A percentile compares a stretch with the other conserved stretches of the same genome.
These are phyloP conservation scores for Lepidiolamprologus cunningtoni DNA, from an alignment of 2,113 vertebrate genomes.

Conservation along the genomic window DNA sequence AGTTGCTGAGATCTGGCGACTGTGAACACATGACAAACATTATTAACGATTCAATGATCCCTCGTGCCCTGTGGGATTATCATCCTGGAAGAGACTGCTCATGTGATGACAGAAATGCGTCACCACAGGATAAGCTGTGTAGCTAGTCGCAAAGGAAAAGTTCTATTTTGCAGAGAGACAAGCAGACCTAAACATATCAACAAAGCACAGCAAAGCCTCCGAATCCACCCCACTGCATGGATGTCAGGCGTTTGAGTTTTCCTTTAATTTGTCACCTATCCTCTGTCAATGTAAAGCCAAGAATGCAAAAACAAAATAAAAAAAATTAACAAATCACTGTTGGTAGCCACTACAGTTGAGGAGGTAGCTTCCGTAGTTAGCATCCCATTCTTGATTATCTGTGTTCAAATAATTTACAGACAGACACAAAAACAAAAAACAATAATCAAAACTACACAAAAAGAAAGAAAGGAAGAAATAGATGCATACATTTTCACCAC, in stretches of 20 bases:
- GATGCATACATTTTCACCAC: slow-evolving; percentile 39
- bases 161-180: background rate
- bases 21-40: background rate
- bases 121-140: background rate
- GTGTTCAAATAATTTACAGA: slow-evolving; percentile 87
- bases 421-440: slow-evolving; percentile 6
- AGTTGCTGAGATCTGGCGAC: background rate
- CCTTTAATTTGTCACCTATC: background rate
- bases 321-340: slow-evolving; percentile 77
- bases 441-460: slow-evolving; percentile 16
- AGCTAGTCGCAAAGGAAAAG: background rate
- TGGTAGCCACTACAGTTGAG: slow-evolving; percentile 85
- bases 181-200: background rate
- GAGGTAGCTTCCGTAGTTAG: slow-evolving; percentile 97
- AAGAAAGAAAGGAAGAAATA: background rate
- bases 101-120: background rate
- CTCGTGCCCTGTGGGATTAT: background rate
- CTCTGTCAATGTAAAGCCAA: slow-evolving; percentile 76
- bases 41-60: background rate
- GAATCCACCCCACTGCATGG: background rate
- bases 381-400: slow-evolving; percentile 80
- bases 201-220: background rate
- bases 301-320: slow-evolving; percentile 73
- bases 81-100: background rate
- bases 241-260: background rate